Evolutionary conservation across 1,140 invertebrate genomes (phyloP), one percentile per base, ranked within the genome.

Genomic region (Zaprionus ghesquierei): DNA sequence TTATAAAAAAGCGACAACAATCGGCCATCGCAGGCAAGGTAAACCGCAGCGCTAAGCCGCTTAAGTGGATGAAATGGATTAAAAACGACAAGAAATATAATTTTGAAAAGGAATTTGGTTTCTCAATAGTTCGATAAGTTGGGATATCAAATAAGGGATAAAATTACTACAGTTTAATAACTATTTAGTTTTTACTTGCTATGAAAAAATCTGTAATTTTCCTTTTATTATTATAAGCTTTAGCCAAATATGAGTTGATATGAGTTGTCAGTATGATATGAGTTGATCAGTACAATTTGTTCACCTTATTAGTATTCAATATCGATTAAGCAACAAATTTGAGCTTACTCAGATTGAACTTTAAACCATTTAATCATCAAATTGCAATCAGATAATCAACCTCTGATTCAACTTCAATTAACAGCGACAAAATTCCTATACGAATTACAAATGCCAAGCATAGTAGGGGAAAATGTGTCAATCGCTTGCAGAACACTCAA

Each of bases 1-100:
- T 87, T 66, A 76, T 72, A 56, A 58, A 63, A 35, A 51, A 41
- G 18, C 50, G 70, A 64, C 61, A 75, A 49, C 49, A 74, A 65
- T 53, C 58, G 6, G 13, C 8, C 53, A 50, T 63, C 71, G 75
- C 38, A 63, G 70, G 62, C 62, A 72, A 69, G 63, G 66, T 66
- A 5, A 75, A 66, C 25, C 46, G 55, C n/a, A n/a, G n/a, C 65
- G 64, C 31, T 69, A 56, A 74, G 56, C 53, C 9, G 35, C 41
- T 53, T 81, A 71, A 85, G 78, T n/a, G n/a, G n/a, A n/a, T n/a
- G n/a, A n/a, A n/a, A n/a, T n/a, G n/a, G n/a, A n/a, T 44, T 44
- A 5, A 20, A 20, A 1, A 62, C 49, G 53, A 35, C 38, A 69
- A 53, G 53, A 61, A 44, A 51, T 13, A 0, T 0, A 10, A 10